Evolutionary conservation across 2,888 invertebrate genomes (phyloP).

Genomic region (Carpatolechia fugitivella): DNA sequence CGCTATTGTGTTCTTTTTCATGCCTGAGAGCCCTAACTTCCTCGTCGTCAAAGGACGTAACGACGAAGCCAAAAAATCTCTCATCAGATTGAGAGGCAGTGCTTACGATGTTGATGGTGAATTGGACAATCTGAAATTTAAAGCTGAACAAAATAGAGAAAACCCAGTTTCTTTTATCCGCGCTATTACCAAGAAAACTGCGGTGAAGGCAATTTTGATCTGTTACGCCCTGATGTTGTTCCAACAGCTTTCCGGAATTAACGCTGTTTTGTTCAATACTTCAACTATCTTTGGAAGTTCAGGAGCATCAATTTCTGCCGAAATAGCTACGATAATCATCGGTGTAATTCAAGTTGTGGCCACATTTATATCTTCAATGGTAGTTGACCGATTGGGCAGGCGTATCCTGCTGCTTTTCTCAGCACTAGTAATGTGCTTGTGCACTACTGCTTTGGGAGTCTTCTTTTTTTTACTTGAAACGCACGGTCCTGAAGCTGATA

Average conservation of each 20-base stretch:
- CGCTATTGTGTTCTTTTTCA: conserved; percentile 85
- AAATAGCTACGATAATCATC: conserved; percentile 86
- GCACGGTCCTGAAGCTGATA: conserved; percentile 40
- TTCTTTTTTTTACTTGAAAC: conserved; percentile 80
- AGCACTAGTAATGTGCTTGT: conserved; percentile 83
- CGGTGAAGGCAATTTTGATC: conserved; percentile 83
- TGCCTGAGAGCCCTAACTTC: conserved; percentile 93
- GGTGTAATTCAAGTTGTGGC: conserved; percentile 90
- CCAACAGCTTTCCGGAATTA: conserved; percentile 92
- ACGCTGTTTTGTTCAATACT: conserved; percentile 90
- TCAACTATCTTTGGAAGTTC: conserved; percentile 85
- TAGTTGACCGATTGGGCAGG: conserved; percentile 90
- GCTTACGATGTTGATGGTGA: conserved; percentile 84
- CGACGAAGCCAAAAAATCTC: conserved; percentile 83
- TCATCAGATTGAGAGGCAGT: conserved; percentile 86
- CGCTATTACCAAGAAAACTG: conserved; percentile 80
- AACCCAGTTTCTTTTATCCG: conserved; percentile 76
- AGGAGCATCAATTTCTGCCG: conserved; percentile 77
- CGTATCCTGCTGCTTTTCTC: conserved; percentile 87
- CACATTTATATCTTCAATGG: conserved; percentile 85
- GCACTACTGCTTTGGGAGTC: conserved; percentile 84
- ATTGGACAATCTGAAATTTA: conserved; percentile 79
- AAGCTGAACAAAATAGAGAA: conserved; percentile 71
- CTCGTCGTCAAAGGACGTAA: conserved; percentile 81
- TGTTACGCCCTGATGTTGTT: conserved; percentile 91